phyloP scores from a whole-genome alignment of 2,888 invertebrate species.

The Ectropis crepuscularia region DNA sequence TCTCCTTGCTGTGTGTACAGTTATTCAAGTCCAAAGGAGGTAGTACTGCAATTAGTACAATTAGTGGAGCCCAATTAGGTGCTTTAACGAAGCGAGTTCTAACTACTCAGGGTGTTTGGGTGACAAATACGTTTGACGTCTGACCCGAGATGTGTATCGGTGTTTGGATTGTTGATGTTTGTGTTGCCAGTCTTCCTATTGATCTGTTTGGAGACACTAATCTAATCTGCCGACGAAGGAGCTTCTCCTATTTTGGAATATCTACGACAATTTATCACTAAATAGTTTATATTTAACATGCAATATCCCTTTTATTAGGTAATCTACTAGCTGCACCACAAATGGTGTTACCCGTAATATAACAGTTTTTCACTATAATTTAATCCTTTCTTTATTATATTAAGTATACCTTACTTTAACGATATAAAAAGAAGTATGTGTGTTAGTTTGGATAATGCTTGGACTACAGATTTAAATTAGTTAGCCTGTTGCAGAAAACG shows the following conservation, averaged over 20 bases:
- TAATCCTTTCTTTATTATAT: too few relatives aligned
- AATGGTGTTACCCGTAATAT: too few relatives aligned
- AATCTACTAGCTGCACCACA: too few relatives aligned
- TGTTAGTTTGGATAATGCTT: too few relatives aligned
- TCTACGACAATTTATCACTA: too few relatives aligned
- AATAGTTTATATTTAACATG: too few relatives aligned
- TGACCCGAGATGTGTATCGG: conserved; percentile 67
- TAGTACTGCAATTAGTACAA: conserved; percentile 75
- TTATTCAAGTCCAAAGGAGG: conserved; percentile 74
- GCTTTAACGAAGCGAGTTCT: conserved; percentile 78
- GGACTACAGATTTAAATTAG: too few relatives aligned
- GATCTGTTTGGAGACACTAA: conserved; percentile 50
- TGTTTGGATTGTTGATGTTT: conserved; percentile 54
- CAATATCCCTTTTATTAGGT: too few relatives aligned
- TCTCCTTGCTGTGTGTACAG: conserved; percentile 12
- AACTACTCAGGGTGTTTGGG: conserved; percentile 67
- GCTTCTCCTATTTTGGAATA: background rate
- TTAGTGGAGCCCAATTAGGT: conserved; percentile 79
- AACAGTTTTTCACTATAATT: too few relatives aligned
- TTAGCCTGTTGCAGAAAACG: too few relatives aligned
- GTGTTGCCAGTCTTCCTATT: conserved; percentile 52
- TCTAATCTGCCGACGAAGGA: conserved; percentile 29
- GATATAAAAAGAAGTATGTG: too few relatives aligned
- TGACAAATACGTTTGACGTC: conserved; percentile 74
- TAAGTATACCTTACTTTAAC: too few relatives aligned